Evolutionary conservation across 2,797 vertebrate genomes (phyloP), one percentile per base, ranked within the genome.

Genomic region (Rhyacichthys aspro): DNA sequence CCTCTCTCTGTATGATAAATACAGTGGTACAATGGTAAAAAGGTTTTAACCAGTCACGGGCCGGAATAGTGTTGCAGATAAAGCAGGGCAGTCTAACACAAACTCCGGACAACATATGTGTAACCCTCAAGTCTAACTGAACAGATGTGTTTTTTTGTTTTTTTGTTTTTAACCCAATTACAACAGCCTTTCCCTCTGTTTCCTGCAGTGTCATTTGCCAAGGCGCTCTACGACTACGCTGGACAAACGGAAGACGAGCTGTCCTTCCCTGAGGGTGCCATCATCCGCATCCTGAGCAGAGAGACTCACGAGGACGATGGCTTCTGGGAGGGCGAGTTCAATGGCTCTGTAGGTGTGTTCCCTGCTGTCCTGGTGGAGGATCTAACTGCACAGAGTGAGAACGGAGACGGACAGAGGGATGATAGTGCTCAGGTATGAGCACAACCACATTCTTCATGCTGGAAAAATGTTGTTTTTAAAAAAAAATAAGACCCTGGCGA

Each of bases 271-370:
- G 97, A 98, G 77, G 97, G 96, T 33, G 96, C 96, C 38, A 93
- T 98, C 80, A 95, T 98, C 79, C 96, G 96, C 17, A 95, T 98
- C 84, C 78, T 98, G 79, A 97, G 95, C 91, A 93, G 95, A 79
- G 95, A 97, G 63, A 98, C 97, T 48, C 95, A 95, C 56, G 96
- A 96, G 44, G 97, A 98, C 0, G 96, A 98, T n/a, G 97, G 97
- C 0, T 98, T 98, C 85, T 98, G 97, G 97, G 95, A 98, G 84
- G 96, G 97, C 1, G 96, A 98, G 71, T 95, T 98, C 48, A 97
- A 90, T 0, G 94, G 96, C 0, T 79, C 83, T 0, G 59, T 96
- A 0, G 97, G 97, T 0, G 95, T 98, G 57, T 98, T 98, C 83
- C 97, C 97, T 0, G 97, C 96, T 0, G 95, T 98, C 1, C 70